Evolutionary conservation across 2,797 vertebrate genomes (phyloP).

Genomic region (Dryobates pubescens): DNA sequence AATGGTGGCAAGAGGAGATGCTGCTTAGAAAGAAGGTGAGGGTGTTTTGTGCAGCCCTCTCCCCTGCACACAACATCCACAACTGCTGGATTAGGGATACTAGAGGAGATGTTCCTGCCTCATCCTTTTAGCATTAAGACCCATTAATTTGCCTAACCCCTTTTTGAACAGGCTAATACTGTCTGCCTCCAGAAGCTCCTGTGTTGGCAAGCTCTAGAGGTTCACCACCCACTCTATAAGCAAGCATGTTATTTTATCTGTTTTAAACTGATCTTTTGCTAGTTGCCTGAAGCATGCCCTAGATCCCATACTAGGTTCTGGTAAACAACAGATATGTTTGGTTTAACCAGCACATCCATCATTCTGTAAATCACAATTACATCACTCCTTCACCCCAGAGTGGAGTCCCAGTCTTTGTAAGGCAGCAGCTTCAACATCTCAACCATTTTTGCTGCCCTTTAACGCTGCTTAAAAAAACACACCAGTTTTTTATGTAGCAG

Average conservation of each 20-base stretch:
- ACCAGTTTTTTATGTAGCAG: neutral
- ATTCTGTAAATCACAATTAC: neutral
- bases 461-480: neutral
- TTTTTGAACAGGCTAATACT: neutral
- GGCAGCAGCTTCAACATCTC: neutral
- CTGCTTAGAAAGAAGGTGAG: neutral
- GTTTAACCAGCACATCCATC: neutral
- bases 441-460: neutral
- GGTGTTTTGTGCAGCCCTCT: neutral
- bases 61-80: neutral
- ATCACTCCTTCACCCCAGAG: neutral
- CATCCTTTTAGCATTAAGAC: neutral
- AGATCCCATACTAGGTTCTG: neutral
- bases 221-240: neutral
- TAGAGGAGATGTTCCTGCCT: neutral
- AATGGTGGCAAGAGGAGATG: neutral
- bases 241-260: neutral
- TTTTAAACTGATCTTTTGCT: neutral
- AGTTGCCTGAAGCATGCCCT: neutral
- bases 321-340: neutral
- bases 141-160: neutral
- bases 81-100: neutral
- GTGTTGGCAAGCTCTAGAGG: neutral
- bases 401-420: neutral
- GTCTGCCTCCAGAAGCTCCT: neutral